Percentiles rank a stretch among this genome's conserved stretches.
phyloP scores from a whole-genome alignment of 2,113 vertebrate genomes.

The Gallinago undulata region DNA sequence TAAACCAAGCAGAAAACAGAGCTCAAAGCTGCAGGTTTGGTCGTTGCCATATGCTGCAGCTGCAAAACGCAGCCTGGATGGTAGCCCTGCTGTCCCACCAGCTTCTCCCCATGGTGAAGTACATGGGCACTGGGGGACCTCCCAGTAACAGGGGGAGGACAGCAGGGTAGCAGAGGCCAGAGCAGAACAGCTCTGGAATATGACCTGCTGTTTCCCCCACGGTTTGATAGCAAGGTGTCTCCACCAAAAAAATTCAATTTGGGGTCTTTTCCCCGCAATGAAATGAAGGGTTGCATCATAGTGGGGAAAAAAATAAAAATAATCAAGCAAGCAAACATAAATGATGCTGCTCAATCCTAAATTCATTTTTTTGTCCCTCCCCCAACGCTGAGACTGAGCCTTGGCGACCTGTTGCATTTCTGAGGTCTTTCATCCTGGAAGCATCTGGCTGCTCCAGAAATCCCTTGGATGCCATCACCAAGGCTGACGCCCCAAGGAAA shows the following conservation, averaged over 20 bases:
- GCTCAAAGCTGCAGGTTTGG: not conserved
- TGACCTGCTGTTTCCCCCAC: not conserved
- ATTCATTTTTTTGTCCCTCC: not conserved
- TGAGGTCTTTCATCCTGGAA: not conserved
- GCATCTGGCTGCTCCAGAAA: not conserved
- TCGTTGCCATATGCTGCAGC: rapidly evolving
- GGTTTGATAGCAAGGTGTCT: not conserved
- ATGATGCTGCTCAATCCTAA: not conserved
- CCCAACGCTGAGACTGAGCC: not conserved
- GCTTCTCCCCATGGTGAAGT: not conserved
- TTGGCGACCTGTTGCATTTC: not conserved
- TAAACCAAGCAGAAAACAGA: not conserved
- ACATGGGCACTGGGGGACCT: not conserved
- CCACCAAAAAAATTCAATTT: not conserved
- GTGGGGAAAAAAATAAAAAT: rapidly evolving
- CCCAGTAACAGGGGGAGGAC: rapidly evolving
- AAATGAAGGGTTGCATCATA: not conserved
- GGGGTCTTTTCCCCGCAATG: not conserved
- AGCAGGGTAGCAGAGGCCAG: not conserved
- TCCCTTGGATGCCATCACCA: rapidly evolving
- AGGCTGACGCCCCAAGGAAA: not conserved
- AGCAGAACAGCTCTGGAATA: not conserved
- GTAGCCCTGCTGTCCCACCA: not conserved
- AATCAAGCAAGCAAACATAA: not conserved
- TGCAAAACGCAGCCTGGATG: not conserved